These are phyloP conservation scores for Pleuronectes platessa DNA, from an alignment of 2,113 vertebrate species.

Conservation along the genomic window DNA sequence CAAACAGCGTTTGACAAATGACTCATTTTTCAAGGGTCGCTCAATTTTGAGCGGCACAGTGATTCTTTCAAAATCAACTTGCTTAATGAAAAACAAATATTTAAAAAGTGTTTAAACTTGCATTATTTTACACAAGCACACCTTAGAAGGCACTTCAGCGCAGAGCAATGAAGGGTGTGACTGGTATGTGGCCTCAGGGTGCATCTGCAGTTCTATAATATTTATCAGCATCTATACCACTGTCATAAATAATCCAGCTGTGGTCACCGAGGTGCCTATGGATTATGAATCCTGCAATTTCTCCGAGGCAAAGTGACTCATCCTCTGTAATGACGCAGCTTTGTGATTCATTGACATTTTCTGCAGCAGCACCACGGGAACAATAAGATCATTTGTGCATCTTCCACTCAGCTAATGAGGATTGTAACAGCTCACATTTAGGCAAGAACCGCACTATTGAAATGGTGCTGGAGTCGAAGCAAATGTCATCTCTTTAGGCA, in stretches of 20 bases:
- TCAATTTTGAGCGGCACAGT: not conserved
- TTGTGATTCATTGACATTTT: constrained; percentile 64
- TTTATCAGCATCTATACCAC: not conserved
- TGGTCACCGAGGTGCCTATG: constrained; percentile 30
- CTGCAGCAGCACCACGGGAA: constrained; percentile 28
- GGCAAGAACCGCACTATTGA: not conserved
- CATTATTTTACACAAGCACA: not conserved
- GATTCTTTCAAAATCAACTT: not conserved
- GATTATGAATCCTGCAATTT: constrained; percentile 34
- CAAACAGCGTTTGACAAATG: not conserved
- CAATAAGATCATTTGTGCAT: constrained; percentile 10
- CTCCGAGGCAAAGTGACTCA: constrained; percentile 51
- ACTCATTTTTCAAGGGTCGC: not conserved
- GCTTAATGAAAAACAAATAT: not conserved
- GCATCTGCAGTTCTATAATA: constrained; percentile 1
- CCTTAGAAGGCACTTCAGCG: not conserved
- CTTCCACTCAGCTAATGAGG: constrained; percentile 25
- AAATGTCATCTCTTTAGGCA: not conserved
- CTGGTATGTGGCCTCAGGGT: not conserved
- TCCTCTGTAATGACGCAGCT: constrained; percentile 47
- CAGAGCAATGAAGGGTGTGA: not conserved
- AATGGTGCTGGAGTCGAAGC: not conserved
- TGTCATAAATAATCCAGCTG: constrained; percentile 26
- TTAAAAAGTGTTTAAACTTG: not conserved
- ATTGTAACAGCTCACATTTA: constrained; percentile 13